Base-by-base conservation (phyloP, 2,888 invertebrate species). In the Actias luna region DNA sequence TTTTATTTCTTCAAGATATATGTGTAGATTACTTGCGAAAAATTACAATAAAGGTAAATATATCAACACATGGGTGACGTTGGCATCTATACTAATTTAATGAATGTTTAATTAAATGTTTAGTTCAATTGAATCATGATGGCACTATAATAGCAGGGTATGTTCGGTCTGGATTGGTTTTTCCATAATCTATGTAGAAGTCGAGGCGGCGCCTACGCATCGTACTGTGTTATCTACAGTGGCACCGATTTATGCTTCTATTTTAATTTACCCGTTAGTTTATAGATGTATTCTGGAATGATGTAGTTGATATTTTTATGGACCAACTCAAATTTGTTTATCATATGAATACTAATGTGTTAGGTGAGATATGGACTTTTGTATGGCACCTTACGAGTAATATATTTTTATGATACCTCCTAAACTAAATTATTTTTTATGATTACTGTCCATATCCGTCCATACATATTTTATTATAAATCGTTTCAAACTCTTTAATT, bases 291-390 rank as follows among this genome's bases (percentile, higher is more conserved):
- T 67, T 71, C 67, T 71, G 22, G 75, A 83, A 80, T 66, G 76
- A 70, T 77, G 73, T 61, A 65, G 76, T 71, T 81, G 83, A 85
- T 78, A 75, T 72, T 79, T 86, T 85, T 83, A 87, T 76, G 78
- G 69, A 69, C 60, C 33, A 60, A 67, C 67, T 72, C 70, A 67
- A 70, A 55, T 69, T 46, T 64, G 65, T 63, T 61, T 65, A 65
- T 68, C 59, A 60, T 60, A n/a, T n/a, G n/a, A n/a, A 59, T 60
- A 50, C 50, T 62, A 55, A 46, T 58, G 63, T 63, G 66, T 65
- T 65, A 65, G 46, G 62, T 52, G 46, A 57, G 14, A 63, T 42
- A 62, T 63, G 58, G 33, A 31, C 29, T 52, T 33, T 57, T 33
- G 25, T 59, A 57, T 61, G 59, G 25, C 46, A 50, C n/a, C 46